Percentiles rank a stretch among this genome's conserved stretches.
phyloP scores from a whole-genome alignment of 2,797 vertebrate species.

The Harpagifer antarcticus region DNA sequence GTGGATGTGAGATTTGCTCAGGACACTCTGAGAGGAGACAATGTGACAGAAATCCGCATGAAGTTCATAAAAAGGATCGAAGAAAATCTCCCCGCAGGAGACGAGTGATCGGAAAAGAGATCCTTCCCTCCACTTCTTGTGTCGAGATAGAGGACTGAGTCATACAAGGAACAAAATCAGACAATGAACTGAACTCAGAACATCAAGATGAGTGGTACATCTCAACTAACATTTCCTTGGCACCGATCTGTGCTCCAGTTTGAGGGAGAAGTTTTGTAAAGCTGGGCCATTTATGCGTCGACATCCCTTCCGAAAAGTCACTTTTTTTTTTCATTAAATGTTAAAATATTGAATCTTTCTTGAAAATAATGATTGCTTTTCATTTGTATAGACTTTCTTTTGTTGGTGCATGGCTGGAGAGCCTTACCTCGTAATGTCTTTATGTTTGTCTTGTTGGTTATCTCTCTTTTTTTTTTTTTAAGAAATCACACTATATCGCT shows the following conservation, averaged over 20 bases:
- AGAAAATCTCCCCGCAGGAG: constrained; percentile 97
- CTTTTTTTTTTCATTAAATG: background rate
- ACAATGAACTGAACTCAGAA: constrained; percentile 25
- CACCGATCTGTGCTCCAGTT: background rate
- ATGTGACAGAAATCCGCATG: constrained; percentile 98
- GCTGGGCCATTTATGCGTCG: constrained; percentile 24
- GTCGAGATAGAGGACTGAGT: constrained; percentile 35
- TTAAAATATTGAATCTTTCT: background rate
- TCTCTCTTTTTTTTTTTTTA: constrained; percentile 16
- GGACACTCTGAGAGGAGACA: constrained; percentile 96
- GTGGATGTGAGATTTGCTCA: constrained; percentile 96
- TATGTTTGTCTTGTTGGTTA: constrained; percentile 16
- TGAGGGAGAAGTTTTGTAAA: background rate
- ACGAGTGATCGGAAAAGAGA: constrained; percentile 81
- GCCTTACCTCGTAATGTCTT: constrained; percentile 19
- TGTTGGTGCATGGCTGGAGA: constrained; percentile 17
- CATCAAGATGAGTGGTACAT: constrained; percentile 3
- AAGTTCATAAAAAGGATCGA: constrained; percentile 98
- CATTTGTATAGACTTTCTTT: constrained; percentile 2
- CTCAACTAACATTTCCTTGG: background rate
- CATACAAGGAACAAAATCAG: constrained; percentile 27
- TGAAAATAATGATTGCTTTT: constrained; percentile 15
- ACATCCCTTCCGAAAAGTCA: constrained; percentile 13
- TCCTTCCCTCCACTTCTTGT: constrained; percentile 25
- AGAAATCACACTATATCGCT: constrained; percentile 52